Evolutionary conservation across 2,113 vertebrate genomes (phyloP).

Genomic region (Melospiza melodia): DNA sequence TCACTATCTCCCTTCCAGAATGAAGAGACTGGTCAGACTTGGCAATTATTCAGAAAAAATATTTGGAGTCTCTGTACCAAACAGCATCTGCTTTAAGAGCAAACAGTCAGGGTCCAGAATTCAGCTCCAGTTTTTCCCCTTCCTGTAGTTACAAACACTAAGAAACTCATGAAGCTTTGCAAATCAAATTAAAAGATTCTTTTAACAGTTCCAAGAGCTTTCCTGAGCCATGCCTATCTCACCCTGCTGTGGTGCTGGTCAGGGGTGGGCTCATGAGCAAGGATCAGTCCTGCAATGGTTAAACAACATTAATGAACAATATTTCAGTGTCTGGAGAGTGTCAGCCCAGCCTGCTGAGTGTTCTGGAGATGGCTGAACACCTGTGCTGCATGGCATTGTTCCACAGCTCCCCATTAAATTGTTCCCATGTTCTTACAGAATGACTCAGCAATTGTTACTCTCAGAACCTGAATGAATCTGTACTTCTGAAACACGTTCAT

Average conservation of each 20-base stretch:
- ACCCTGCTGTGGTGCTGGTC: not conserved
- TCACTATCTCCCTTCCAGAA: slow-evolving; percentile 29
- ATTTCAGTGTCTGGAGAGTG: not conserved
- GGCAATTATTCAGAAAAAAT: slow-evolving; percentile 55
- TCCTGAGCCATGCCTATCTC: not conserved
- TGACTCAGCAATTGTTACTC: slow-evolving; percentile 2
- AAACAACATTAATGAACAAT: not conserved
- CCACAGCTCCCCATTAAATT: not conserved
- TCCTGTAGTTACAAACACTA: not conserved
- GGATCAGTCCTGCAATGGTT: not conserved
- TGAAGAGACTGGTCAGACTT: slow-evolving; percentile 45
- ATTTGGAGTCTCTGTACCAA: slow-evolving; percentile 33
- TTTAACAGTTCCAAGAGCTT: not conserved
- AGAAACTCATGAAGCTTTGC: not conserved
- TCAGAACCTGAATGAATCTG: not conserved
- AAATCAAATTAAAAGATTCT: not conserved
- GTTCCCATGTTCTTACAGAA: not conserved
- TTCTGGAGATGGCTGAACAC: not conserved
- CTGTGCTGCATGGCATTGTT: slow-evolving; percentile 39
- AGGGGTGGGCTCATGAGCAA: not conserved
- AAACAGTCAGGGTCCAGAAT: not conserved
- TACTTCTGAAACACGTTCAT: not conserved
- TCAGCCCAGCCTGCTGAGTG: not conserved
- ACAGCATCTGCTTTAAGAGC: slow-evolving; percentile 34
- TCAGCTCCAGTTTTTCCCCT: not conserved